These are phyloP conservation scores for Passer montanus DNA, from an alignment of 2,113 vertebrate genomes.

Conservation along the genomic window DNA sequence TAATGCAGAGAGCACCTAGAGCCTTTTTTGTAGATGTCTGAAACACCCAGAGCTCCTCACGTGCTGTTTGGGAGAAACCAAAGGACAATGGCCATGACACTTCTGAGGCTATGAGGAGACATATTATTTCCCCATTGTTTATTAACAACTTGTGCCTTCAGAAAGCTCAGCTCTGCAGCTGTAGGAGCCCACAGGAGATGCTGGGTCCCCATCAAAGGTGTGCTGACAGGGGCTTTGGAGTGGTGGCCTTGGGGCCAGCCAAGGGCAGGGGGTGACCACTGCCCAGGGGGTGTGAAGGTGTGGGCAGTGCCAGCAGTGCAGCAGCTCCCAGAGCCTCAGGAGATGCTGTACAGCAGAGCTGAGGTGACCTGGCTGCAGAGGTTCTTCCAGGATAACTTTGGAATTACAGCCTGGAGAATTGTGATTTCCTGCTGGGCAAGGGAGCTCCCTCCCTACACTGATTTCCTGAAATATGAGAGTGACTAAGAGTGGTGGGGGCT, in stretches of 20 bases:
- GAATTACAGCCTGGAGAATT: not conserved
- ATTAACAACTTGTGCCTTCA: not conserved
- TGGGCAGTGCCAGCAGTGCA: not conserved
- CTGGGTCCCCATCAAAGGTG: not conserved
- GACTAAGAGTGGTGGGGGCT: not conserved
- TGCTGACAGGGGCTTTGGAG: accelerated
- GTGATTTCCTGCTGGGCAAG: not conserved
- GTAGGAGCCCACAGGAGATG: not conserved
- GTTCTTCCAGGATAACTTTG: not conserved
- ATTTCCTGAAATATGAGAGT: not conserved
- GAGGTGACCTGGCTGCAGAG: not conserved
- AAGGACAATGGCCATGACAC: not conserved
- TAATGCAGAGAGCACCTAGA: not conserved
- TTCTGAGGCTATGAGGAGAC: not conserved
- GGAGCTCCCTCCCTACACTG: not conserved
- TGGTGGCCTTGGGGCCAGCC: not conserved
- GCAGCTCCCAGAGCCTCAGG: not conserved
- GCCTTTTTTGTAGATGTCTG: not conserved
- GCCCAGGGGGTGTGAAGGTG: not conserved
- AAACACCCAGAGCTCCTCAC: not conserved
- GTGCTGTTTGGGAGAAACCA: not conserved
- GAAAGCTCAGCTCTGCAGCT: not conserved
- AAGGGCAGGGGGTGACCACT: too few species aligned
- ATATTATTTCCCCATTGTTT: not conserved
- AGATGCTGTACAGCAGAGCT: not conserved